Conservation (phyloP, 2,113 vertebrate genomes). For the Otis tarda region DNA sequence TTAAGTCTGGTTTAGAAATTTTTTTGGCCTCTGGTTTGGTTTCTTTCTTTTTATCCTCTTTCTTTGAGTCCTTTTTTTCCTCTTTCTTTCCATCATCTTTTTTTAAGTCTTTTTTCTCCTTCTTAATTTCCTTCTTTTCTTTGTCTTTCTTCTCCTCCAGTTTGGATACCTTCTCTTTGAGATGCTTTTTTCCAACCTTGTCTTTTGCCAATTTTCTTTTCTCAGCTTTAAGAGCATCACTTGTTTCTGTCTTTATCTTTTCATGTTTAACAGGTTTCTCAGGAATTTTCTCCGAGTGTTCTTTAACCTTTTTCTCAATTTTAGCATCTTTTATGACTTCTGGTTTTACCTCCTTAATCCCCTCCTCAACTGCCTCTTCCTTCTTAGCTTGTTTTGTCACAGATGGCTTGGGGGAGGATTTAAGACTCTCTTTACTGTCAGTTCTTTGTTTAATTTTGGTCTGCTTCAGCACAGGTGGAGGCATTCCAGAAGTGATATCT, state of each 20-base stretch:
- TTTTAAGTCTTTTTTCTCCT: conserved; percentile 86
- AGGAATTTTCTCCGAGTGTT: conserved; percentile 78
- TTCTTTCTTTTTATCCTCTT: conserved; percentile 92
- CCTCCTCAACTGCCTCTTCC: conserved; percentile 82
- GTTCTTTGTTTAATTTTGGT: conserved; percentile 93
- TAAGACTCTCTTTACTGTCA: conserved; percentile 96
- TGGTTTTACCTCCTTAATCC: conserved; percentile 81
- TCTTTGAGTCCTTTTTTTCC: conserved; percentile 90
- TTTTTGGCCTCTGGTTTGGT: conserved; percentile 88
- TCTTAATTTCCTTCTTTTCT: conserved; percentile 95
- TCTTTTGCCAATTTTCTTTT: conserved; percentile 92
- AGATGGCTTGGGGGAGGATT: conserved; percentile 85
- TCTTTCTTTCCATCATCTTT: conserved; percentile 90
- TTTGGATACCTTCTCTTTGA: conserved; percentile 92
- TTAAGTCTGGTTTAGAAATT: conserved; percentile 89
- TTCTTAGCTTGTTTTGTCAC: conserved; percentile 83
- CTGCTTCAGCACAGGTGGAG: conserved; percentile 87
- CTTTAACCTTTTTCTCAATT: conserved; percentile 86
- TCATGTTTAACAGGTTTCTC: conserved; percentile 85
- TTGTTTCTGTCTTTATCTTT: conserved; percentile 77
- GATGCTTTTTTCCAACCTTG: conserved; percentile 87
- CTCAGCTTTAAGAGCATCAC: conserved; percentile 81
- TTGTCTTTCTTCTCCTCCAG: conserved; percentile 96
- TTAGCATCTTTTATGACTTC: conserved; percentile 87
- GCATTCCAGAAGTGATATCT: conserved; percentile 84